Evolutionary conservation across 2,888 invertebrate species (phyloP), one percentile per base, ranked within the genome.

Genomic region (Eustalomyia histrio): DNA sequence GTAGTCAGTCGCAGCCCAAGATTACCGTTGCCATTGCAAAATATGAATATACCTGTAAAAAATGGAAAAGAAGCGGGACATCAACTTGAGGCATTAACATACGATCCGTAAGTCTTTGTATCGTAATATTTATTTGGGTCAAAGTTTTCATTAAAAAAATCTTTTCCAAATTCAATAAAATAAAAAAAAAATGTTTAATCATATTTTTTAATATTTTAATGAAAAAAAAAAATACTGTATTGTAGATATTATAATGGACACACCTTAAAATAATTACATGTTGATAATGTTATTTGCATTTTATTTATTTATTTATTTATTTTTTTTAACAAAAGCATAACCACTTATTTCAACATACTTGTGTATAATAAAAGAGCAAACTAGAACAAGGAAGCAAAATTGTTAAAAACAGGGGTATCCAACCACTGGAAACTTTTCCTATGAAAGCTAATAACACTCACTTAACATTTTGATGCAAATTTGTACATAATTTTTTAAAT

Each of bases 51-150:
- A 75, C 81, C 84, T 29, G 52, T 79, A 21, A 88, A 86, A 75
- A 85, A 84, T 69, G 89, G 86, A 63, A 89, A 88, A 79, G 85
- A 86, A 68, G 87, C 85, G 81, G 85, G 86, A 43, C 86, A 86
- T 58, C 88, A 89, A 67, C 35, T 84, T 76, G 85, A 85, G 60
- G 61, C 82, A 7, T 73, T 82, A 12, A 71, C 72, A 18, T 61
- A 80, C 58, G 83, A 86, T 76, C 73, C 84, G 89, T 88, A 74
- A 86, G 85, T 86, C 24, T 24, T 2, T 24, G 5, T 24, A 24
- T 10, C 1, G 10, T 17, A 21, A 14, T 43, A 24, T 12, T 17
- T 7, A 63, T 29, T 14, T 24, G 16, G 12, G n/a, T 16, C 6
- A 16, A 0, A 7, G 47, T 18, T 8, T 6, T 17, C 53, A 35